phyloP scores from a whole-genome alignment of 2,797 vertebrate species.

The Acanthiza pusilla region DNA sequence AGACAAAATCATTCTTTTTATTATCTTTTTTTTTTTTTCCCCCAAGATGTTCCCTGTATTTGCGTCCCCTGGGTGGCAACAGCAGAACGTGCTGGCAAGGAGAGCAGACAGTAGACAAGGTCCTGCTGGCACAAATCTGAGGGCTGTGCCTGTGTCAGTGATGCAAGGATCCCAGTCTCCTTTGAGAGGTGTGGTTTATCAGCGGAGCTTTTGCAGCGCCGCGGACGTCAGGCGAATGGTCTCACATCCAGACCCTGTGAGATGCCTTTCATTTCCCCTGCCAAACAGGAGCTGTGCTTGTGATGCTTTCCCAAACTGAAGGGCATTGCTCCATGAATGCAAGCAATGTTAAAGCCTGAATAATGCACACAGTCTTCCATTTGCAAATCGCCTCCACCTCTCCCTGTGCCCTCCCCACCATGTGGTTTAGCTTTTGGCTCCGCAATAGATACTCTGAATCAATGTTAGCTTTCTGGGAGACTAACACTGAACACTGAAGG shows the following conservation, averaged over 20 bases:
- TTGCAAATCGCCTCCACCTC: constrained; percentile 17
- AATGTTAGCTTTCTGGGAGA: constrained; percentile 48
- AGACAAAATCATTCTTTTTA: neutral
- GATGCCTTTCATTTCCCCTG: constrained; percentile 57
- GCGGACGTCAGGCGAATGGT: neutral
- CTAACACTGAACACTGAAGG: constrained; percentile 5
- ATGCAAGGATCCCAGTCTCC: constrained; percentile 30
- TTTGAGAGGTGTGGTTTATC: constrained; percentile 57
- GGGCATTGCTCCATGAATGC: constrained; percentile 64
- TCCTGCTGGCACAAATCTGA: neutral
- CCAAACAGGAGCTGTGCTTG: constrained; percentile 48
- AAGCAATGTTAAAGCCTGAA: constrained; percentile 65
- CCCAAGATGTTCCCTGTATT: neutral
- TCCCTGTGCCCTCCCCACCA: constrained; percentile 21
- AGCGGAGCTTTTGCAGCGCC: constrained; percentile 2
- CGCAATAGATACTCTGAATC: constrained; percentile 43
- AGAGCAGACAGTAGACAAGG: neutral
- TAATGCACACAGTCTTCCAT: constrained; percentile 63
- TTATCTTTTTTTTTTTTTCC: neutral
- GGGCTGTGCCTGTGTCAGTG: constrained; percentile 22
- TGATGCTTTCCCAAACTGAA: constrained; percentile 49
- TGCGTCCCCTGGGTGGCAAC: neutral
- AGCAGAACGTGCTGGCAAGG: neutral
- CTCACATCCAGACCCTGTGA: constrained; percentile 39
- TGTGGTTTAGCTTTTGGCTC: constrained; percentile 55